phyloP scores from a whole-genome alignment of 2,888 invertebrate species.

The Blera fallax region DNA sequence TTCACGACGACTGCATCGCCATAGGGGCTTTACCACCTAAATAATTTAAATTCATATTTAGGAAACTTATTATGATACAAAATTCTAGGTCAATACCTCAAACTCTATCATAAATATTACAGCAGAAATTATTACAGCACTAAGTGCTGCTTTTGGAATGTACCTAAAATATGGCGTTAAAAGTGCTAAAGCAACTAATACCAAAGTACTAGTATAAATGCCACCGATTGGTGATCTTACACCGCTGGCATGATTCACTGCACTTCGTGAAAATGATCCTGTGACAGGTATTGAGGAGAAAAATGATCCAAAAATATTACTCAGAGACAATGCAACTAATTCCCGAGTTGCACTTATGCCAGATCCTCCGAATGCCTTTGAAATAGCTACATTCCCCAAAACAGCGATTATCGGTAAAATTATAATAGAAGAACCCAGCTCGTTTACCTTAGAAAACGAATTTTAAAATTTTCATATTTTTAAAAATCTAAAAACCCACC shows the following conservation, averaged over 20 bases:
- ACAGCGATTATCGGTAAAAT: slow-evolving; percentile 95
- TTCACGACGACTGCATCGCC: slow-evolving; percentile 91
- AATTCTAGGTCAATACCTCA: slow-evolving; percentile 83
- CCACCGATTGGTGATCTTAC: slow-evolving; percentile 95
- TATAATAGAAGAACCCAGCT: slow-evolving; percentile 92
- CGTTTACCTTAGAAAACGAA: slow-evolving; percentile 83
- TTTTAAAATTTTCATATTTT: neutral
- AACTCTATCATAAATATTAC: slow-evolving; percentile 98
- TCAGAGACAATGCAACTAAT: slow-evolving; percentile 91
- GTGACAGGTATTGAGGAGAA: slow-evolving; percentile 95
- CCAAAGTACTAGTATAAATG: slow-evolving; percentile 90
- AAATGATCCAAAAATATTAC: slow-evolving; percentile 93
- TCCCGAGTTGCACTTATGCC: slow-evolving; percentile 95
- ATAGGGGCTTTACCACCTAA: slow-evolving; percentile 90
- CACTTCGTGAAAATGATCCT: slow-evolving; percentile 94
- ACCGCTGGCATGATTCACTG: slow-evolving; percentile 97
- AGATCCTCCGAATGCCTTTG: slow-evolving; percentile 94
- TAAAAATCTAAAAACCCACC: slow-evolving; percentile 71
- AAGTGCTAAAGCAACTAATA: slow-evolving; percentile 91
- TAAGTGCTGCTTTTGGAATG: slow-evolving; percentile 94
- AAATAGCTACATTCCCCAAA: slow-evolving; percentile 96
- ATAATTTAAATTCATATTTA: no score
- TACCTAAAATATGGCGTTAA: slow-evolving; percentile 94
- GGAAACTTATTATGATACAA: no score
- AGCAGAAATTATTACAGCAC: slow-evolving; percentile 96